Base-by-base conservation (phyloP, 2,113 vertebrate species). In the Rhinichthys klamathensis region DNA sequence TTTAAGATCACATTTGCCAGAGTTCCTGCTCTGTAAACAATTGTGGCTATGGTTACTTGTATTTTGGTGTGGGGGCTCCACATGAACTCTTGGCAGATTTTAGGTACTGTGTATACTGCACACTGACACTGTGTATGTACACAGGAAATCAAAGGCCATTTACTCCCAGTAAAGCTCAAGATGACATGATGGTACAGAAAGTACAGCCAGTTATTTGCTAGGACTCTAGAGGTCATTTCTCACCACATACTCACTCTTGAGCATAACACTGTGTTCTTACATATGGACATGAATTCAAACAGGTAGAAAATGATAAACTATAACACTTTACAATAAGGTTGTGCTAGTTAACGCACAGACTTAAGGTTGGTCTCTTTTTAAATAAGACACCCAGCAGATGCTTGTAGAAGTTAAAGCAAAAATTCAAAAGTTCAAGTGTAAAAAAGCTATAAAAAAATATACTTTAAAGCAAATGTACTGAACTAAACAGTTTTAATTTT, bases 151-250 rank as follows among this genome's bases (percentile, higher is more conserved):
- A 67, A 76, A 76, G 54, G 25, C 12, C 54, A 80, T 73, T 58
- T 38, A 3, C 70, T 60, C 51, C 61, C 23, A 30, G n/a, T 60
- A 49, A 69, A 72, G 35, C 30, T 38, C 21, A 56, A 56, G 30
- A 13, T 72, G 65, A 25, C 46, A 82, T 38, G 21, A 72, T 72
- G 49, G n/a, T 44, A 72, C 32, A 56, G 76, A 81, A 74, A 63
- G 38, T 56, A n/a, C 18, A 65, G 58, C 25, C 41, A 38, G 9
- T 41, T 21, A 73, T 60, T 41, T 32, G 61, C 41, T 38, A 54
- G 27, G 30, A 13, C 18, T 72, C 35, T 44, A 44, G 70, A 74
- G 70, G n/a, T 74, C 12, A 49, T 49, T 74, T 49, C 41, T 73
- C 70, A 73, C 23, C 70, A 73, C 41, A 46, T 16, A 74, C 35